These are phyloP conservation scores for Eurystomus gularis DNA, from an alignment of 2,113 vertebrate genomes.

Conservation along the genomic window DNA sequence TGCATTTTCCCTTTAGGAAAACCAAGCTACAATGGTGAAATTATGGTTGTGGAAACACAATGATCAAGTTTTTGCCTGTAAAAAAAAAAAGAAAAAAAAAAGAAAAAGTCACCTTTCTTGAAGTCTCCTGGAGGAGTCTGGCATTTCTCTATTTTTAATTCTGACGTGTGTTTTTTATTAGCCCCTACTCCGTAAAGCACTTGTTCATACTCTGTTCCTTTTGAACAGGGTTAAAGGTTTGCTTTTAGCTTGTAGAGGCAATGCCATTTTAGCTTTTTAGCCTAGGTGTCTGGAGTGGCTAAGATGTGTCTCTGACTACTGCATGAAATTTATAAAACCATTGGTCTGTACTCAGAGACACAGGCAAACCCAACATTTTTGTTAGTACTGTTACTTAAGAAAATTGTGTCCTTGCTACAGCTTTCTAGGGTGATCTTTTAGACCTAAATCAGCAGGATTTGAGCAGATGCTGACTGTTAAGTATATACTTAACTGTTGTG, in stretches of 20 bases:
- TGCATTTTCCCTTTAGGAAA: neutral
- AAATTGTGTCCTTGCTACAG: neutral
- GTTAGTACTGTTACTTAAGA: neutral
- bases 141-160: neutral
- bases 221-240: neutral
- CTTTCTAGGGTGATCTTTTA: neutral
- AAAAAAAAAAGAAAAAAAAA: too few relatives aligned
- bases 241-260: neutral
- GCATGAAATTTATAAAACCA: neutral
- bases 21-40: neutral
- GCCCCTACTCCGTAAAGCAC: neutral
- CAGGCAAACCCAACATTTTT: neutral
- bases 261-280: neutral
- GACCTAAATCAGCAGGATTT: neutral
- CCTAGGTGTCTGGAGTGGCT: neutral
- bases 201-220: neutral
- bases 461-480: neutral
- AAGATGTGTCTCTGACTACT: neutral
- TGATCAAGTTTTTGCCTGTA: too few relatives aligned
- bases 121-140: neutral
- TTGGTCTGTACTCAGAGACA: neutral
- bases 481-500: neutral
- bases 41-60: too few relatives aligned
- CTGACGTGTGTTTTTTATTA: neutral
- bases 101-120: neutral